These are phyloP conservation scores for Rhogogaster chlorosoma DNA, from an alignment of 2,888 invertebrate genomes.

Conservation along the genomic window DNA sequence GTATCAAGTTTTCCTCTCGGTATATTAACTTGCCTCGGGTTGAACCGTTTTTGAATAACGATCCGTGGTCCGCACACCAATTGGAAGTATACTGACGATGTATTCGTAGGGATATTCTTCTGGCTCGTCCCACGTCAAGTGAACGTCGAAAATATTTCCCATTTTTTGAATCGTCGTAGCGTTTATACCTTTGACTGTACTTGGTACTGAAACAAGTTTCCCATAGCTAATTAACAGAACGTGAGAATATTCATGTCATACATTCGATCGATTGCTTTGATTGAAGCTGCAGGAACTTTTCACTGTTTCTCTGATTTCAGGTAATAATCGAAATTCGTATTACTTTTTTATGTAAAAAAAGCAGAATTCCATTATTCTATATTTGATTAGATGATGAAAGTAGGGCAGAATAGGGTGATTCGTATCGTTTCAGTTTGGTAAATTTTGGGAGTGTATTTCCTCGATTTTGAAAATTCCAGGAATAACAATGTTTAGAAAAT, in stretches of 20 bases:
- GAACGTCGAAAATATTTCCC: neutral
- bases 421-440: too few relatives aligned
- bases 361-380: too few relatives aligned
- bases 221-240: neutral
- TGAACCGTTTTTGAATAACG: neutral
- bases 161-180: neutral
- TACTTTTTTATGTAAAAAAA: too few relatives aligned
- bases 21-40: neutral
- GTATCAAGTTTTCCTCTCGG: too few relatives aligned
- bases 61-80: neutral
- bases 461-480: too few relatives aligned
- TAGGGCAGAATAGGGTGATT: too few relatives aligned
- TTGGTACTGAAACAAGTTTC: neutral
- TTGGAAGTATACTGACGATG: neutral
- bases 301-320: neutral
- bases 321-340: neutral
- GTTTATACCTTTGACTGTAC: neutral
- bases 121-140: neutral
- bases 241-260: neutral
- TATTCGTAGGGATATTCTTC: neutral
- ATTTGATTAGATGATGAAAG: neutral
- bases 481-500: too few relatives aligned
- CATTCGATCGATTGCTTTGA: neutral
- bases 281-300: neutral
- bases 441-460: too few relatives aligned